These are phyloP conservation scores for Drosophila greeni DNA, from an alignment of 2,888 invertebrate genomes.

Conservation along the genomic window DNA sequence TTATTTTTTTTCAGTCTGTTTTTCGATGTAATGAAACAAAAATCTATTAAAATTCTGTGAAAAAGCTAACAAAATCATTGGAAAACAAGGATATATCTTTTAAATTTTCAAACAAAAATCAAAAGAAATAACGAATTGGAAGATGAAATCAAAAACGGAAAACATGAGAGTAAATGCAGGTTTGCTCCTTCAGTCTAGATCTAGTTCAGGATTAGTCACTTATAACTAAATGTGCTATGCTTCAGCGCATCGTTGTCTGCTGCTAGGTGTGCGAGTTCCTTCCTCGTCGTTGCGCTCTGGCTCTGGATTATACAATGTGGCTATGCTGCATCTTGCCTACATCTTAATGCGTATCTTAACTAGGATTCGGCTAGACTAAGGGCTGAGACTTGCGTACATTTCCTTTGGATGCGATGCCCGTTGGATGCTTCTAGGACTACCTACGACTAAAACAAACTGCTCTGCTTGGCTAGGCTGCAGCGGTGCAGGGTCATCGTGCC, in stretches of 20 bases:
- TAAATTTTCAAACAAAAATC: neutral
- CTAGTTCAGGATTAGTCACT: constrained; percentile 14
- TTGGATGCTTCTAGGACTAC: constrained; percentile 5
- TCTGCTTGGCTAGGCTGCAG: constrained; percentile 70
- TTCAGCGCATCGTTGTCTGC: constrained; percentile 35
- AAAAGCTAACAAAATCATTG: neutral
- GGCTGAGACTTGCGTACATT: constrained; percentile 50
- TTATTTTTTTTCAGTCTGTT: neutral
- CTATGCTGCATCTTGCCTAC: constrained; percentile 38
- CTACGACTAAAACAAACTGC: constrained; percentile 58
- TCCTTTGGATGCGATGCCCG: constrained; percentile 63
- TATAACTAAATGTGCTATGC: constrained; percentile 20
- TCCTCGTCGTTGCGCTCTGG: constrained; percentile 11
- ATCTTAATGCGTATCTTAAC: constrained; percentile 27
- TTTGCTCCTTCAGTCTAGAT: constrained; percentile 3
- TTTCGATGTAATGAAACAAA: neutral
- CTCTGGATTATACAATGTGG: constrained; percentile 62
- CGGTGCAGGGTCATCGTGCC: constrained; percentile 69
- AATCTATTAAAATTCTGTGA: neutral
- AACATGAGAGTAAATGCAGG: constrained; percentile 2
- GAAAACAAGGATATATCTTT: neutral
- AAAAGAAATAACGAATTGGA: neutral
- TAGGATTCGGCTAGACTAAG: constrained; percentile 44
- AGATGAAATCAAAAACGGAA: neutral
- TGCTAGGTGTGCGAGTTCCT: constrained; percentile 69